Evolutionary conservation across 1,140 invertebrate genomes (phyloP).

Genomic region (Drosophila pseudoananassae): DNA sequence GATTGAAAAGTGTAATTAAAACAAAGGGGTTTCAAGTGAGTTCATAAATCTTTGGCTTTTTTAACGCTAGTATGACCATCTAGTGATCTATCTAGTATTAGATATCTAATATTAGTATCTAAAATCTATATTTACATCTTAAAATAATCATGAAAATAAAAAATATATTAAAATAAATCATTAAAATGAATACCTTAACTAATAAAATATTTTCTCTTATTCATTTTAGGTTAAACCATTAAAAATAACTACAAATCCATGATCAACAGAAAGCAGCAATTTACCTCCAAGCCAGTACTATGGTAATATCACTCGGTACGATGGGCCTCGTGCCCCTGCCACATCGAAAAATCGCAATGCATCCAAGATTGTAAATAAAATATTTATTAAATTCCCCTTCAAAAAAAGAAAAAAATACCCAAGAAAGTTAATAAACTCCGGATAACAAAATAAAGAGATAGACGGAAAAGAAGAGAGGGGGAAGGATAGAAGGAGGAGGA

Average conservation of each 20-base stretch:
- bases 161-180: too few species aligned
- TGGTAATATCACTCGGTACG: constrained; percentile 43
- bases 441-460: neutral
- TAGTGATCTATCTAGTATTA: too few species aligned
- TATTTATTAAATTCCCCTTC: constrained; percentile 7
- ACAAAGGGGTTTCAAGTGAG: neutral
- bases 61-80: too few species aligned
- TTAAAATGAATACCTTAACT: too few species aligned
- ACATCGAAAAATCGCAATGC: constrained; percentile 32
- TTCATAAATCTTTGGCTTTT: neutral
- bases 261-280: constrained; percentile 1
- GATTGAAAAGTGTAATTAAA: neutral
- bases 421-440: neutral
- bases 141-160: too few species aligned
- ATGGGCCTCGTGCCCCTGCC: constrained; percentile 66
- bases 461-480: neutral
- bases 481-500: constrained; percentile 6
- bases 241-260: constrained; percentile 1
- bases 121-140: too few species aligned
- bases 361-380: constrained; percentile 31
- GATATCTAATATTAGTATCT: too few species aligned
- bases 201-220: neutral
- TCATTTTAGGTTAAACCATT: neutral
- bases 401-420: neutral
- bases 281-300: constrained; percentile 20